phyloP scores from a whole-genome alignment of 53 echinoderm and acorn worm species.

The Zoroaster sp. region DNA sequence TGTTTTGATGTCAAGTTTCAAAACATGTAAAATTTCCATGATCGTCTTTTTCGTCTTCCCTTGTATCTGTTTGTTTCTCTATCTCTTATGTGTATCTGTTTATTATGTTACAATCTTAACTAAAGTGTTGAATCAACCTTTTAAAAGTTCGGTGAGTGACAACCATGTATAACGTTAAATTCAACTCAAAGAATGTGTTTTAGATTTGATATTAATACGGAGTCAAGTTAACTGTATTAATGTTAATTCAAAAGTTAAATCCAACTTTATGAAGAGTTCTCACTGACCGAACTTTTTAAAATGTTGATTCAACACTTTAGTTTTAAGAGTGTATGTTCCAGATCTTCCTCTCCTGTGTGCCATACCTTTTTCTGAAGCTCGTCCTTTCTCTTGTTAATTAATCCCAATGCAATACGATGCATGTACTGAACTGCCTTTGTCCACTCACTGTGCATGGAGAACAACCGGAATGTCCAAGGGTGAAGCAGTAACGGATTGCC shows the following conservation, averaged over 20 bases:
- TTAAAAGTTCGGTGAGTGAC: too few species aligned
- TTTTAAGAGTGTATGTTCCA: neutral
- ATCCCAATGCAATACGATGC: neutral
- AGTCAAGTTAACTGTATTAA: neutral
- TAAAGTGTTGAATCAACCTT: too few species aligned
- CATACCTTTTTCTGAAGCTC: neutral
- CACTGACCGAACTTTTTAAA: too few species aligned
- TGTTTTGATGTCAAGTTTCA: neutral
- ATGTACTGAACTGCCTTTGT: neutral
- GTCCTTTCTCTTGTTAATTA: neutral
- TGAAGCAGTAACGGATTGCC: neutral
- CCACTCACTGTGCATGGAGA: conserved; percentile 1
- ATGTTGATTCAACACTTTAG: neutral
- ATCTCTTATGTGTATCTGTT: too few species aligned
- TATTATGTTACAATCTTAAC: too few species aligned
- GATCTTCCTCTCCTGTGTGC: neutral
- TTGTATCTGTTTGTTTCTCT: too few species aligned
- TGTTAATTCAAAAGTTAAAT: neutral
- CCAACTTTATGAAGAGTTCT: too few species aligned
- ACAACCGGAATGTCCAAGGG: neutral
- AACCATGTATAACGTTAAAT: too few species aligned
- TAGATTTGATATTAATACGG: too few species aligned
- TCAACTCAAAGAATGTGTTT: too few species aligned
- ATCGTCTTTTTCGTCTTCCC: neutral
- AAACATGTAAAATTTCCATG: neutral